Evolutionary conservation across 2,113 vertebrate species (phyloP).

Genomic region (Ammospiza nelsoni): DNA sequence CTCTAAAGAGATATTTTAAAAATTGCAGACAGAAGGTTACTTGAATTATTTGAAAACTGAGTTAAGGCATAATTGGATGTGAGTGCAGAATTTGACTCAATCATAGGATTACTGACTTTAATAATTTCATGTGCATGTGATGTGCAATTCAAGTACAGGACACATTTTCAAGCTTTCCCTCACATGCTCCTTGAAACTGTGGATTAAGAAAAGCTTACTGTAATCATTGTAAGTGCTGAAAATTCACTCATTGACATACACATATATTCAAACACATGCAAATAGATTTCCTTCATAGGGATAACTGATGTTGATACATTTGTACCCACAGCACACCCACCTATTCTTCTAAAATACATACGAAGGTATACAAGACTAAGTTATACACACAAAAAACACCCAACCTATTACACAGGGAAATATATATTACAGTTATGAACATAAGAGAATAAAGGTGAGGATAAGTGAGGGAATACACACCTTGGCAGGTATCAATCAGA

Average conservation of each 20-base stretch:
- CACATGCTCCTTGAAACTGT: background rate
- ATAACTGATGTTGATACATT: background rate
- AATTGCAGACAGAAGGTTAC: background rate
- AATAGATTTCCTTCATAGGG: background rate
- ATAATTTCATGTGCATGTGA: background rate
- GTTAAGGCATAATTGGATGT: background rate
- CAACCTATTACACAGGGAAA: background rate
- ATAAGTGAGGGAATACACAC: conserved; percentile 56
- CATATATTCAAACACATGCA: background rate
- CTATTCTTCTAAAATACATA: background rate
- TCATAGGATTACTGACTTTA: background rate
- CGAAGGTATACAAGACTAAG: background rate
- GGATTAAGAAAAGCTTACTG: background rate
- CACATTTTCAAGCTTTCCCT: background rate
- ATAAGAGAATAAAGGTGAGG: background rate
- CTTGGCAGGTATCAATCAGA: conserved; percentile 91
- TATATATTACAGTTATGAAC: background rate
- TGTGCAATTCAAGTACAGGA: background rate
- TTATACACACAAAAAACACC: background rate
- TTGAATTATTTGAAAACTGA: background rate
- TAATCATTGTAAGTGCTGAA: background rate
- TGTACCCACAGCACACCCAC: background rate
- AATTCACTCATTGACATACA: background rate
- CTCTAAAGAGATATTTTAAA: background rate
- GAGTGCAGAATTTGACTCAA: background rate